Conservation (phyloP, 2,888 invertebrate genomes). For the Phytoseiulus persimilis region DNA sequence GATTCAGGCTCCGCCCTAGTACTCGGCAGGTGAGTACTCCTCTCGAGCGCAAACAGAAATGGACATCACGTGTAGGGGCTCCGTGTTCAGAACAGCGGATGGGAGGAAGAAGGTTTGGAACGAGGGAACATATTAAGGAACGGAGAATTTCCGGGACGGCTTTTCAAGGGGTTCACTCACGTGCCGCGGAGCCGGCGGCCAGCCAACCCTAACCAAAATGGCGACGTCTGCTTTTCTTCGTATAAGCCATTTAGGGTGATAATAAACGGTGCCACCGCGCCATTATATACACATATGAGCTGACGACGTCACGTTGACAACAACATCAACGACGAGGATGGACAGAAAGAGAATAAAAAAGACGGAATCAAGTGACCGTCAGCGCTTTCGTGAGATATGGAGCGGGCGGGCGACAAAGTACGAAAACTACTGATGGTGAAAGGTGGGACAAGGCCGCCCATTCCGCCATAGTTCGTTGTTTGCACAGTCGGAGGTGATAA, state of each 20-base stretch:
- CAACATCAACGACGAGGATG: not conserved
- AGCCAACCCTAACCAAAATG: not conserved
- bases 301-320: not conserved
- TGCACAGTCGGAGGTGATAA: not conserved
- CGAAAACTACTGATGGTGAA: not conserved
- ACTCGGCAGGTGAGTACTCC: not conserved
- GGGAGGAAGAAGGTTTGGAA: not conserved
- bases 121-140: not conserved
- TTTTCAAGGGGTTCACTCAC: not conserved
- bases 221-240: not conserved
- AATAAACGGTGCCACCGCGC: not conserved
- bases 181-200: not conserved
- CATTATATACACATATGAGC: not conserved
- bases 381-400: not conserved
- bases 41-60: not conserved
- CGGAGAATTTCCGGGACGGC: not conserved
- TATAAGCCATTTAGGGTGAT: not conserved
- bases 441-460: not conserved
- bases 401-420: not conserved
- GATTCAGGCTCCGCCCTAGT: not conserved
- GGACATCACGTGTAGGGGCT: not conserved
- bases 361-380: not conserved
- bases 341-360: not conserved
- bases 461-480: not conserved
- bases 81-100: not conserved